Conservation (phyloP, 2,888 invertebrate genomes). For the Leuctra nigra region DNA sequence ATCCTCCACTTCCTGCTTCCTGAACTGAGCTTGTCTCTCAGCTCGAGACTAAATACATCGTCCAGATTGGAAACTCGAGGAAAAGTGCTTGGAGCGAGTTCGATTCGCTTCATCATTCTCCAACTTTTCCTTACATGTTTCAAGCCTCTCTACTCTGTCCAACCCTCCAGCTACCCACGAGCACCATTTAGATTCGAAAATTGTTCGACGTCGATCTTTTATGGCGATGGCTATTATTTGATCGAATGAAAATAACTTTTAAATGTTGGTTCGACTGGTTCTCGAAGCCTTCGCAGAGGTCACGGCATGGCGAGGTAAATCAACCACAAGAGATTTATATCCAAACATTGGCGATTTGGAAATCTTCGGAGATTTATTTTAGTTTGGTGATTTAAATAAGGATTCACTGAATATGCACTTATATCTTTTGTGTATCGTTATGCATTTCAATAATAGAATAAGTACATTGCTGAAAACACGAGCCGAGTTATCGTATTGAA, state of each 20-base stretch:
- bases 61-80: conserved; percentile 21
- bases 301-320: no score
- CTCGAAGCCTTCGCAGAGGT: no score
- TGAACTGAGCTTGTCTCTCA: conserved; percentile 7
- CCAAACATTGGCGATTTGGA: no score
- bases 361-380: no score
- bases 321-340: no score
- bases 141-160: not conserved
- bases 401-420: no score
- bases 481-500: no score
- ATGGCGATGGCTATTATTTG: not conserved
- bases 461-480: no score
- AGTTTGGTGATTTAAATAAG: no score
- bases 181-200: conserved; percentile 11
- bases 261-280: no score
- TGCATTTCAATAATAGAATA: no score
- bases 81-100: conserved; percentile 10
- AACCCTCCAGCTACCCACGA: conserved; percentile 13
- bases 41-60: conserved; percentile 22
- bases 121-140: conserved; percentile 10
- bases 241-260: conserved; percentile 4
- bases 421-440: no score
- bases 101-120: conserved; percentile 17
- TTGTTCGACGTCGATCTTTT: conserved; percentile 12
- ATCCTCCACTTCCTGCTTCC: conserved; percentile 10